Conservation (phyloP, 2,888 invertebrate genomes). For the Ochropacha duplaris region DNA sequence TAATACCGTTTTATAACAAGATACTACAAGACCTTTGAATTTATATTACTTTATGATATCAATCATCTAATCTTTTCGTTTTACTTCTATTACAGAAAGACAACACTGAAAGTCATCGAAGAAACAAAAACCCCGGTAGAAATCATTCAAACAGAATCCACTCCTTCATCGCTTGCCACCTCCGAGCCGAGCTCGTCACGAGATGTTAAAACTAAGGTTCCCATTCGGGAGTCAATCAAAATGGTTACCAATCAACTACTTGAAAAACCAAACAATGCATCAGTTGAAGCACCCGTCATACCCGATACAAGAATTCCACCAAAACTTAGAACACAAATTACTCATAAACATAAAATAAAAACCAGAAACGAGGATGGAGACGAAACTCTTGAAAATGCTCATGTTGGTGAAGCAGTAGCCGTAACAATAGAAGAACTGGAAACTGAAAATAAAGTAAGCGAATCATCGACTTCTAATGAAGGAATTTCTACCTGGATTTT, state of each 20-base stretch:
- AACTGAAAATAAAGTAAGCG: slow-evolving; percentile 74
- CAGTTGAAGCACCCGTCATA: slow-evolving; percentile 65
- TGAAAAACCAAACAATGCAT: slow-evolving; percentile 64
- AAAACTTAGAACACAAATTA: slow-evolving; percentile 80
- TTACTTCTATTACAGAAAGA: slow-evolving; percentile 34
- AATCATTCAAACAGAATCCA: slow-evolving; percentile 13
- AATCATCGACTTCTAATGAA: slow-evolving; percentile 83
- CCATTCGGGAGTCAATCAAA: slow-evolving; percentile 83
- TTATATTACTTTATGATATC: too few relatives aligned
- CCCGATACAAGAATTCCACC: slow-evolving; percentile 85
- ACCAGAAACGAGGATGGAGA: slow-evolving; percentile 64
- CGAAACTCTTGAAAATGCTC: slow-evolving; percentile 74
- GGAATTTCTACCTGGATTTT: slow-evolving; percentile 91
- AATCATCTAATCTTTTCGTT: background rate
- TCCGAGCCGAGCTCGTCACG: slow-evolving; percentile 54
- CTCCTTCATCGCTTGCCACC: slow-evolving; percentile 22
- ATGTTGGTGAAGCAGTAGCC: slow-evolving; percentile 87
- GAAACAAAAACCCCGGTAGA: slow-evolving; percentile 18
- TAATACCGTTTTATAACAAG: too few relatives aligned
- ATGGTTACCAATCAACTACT: slow-evolving; percentile 82
- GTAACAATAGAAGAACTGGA: slow-evolving; percentile 85
- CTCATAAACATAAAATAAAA: slow-evolving; percentile 67
- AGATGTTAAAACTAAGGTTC: slow-evolving; percentile 66
- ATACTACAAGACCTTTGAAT: too few relatives aligned
- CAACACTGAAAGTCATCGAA: slow-evolving; percentile 19